These are phyloP conservation scores for Ostrea denselamellosa DNA, from an alignment of 1,140 invertebrate species.

Conservation along the genomic window DNA sequence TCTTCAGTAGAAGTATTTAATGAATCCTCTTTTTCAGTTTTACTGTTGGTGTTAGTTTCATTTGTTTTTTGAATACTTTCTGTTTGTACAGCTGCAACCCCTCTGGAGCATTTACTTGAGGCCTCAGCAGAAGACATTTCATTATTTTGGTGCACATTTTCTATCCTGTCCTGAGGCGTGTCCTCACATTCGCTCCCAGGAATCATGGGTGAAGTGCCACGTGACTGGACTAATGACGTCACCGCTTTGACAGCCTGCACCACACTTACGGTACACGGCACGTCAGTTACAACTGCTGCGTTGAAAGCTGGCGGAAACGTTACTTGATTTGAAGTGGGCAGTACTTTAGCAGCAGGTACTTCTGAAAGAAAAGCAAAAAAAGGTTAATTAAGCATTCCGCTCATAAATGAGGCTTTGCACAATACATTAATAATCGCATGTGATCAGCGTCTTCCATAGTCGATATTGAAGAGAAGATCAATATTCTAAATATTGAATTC, in stretches of 20 bases:
- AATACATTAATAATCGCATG: not conserved
- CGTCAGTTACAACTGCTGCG: not conserved
- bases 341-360: constrained; percentile 36
- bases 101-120: not conserved
- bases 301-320: constrained; percentile 29
- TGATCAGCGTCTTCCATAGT: not conserved
- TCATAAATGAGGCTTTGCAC: not conserved
- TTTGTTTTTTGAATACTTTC: constrained; percentile 52
- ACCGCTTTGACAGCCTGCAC: constrained; percentile 61
- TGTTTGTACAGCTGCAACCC: constrained; percentile 54
- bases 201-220: constrained; percentile 74
- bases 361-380: constrained; percentile 22
- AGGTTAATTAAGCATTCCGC: not conserved
- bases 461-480: too few relatives aligned
- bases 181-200: constrained; percentile 61
- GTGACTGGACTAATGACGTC: constrained; percentile 68
- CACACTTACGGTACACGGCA: constrained; percentile 29
- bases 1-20: not conserved
- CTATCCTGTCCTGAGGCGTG: constrained; percentile 48
- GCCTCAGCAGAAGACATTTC: constrained; percentile 45
- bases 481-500: too few relatives aligned
- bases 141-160: constrained; percentile 45
- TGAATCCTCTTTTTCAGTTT: constrained; percentile 11
- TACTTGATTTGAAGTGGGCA: constrained; percentile 35
- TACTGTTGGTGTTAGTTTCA: not conserved